These are phyloP conservation scores for Stegodyphus dumicola DNA, from an alignment of 1,140 invertebrate genomes.

Conservation along the genomic window DNA sequence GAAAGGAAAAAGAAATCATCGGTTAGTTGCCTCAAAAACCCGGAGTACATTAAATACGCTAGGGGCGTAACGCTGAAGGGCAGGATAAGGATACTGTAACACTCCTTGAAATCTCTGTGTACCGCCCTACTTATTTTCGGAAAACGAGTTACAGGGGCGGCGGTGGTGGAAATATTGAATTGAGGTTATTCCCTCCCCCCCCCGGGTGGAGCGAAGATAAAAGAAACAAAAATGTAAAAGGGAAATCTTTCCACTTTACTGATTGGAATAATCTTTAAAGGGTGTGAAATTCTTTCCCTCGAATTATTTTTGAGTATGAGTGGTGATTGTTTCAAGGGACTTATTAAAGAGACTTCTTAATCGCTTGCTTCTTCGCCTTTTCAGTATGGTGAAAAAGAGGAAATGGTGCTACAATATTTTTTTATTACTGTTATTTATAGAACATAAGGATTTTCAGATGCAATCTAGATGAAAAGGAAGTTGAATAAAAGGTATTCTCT, in stretches of 20 bases:
- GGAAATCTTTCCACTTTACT: conserved; percentile 34
- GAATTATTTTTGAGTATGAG: conserved; percentile 10
- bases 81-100: conserved; percentile 12
- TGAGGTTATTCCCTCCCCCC: conserved; percentile 41
- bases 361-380: background rate
- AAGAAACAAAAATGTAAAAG: conserved; percentile 3
- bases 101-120: conserved; percentile 22
- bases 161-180: conserved; percentile 44
- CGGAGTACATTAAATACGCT: conserved; percentile 53
- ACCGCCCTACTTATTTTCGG: conserved; percentile 30
- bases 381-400: no score
- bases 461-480: no score
- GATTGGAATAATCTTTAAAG: conserved; percentile 56
- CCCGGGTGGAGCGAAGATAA: conserved; percentile 7
- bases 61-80: background rate
- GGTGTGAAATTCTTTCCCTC: conserved; percentile 35
- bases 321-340: conserved; percentile 26
- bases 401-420: no score
- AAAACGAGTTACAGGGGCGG: conserved; percentile 11
- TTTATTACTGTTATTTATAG: no score
- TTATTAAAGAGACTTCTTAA: conserved; percentile 23
- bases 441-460: no score
- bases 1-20: conserved; percentile 4
- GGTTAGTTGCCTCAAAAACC: conserved; percentile 2
- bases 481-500: no score